phyloP scores from a whole-genome alignment of 1,140 invertebrate genomes.

The Leptinotarsa defecta region DNA sequence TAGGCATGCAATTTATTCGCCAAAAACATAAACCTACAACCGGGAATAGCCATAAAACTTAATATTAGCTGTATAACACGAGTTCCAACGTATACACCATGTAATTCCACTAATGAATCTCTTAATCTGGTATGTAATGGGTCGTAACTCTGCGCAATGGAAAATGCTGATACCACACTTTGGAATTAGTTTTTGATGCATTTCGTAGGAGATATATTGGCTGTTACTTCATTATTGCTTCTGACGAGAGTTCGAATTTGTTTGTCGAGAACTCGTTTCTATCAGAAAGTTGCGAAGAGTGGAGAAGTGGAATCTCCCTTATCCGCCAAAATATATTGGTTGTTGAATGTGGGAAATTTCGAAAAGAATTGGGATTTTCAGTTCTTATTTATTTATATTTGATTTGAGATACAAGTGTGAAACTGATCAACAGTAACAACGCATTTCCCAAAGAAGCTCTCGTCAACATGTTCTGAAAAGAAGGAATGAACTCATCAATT shows the following conservation, averaged over 20 bases:
- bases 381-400: too few species aligned
- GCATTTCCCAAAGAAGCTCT: too few species aligned
- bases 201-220: slow-evolving; percentile 12
- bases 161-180: slow-evolving; percentile 20
- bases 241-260: background rate
- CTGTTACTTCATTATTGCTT: background rate
- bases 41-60: slow-evolving; percentile 1
- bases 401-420: too few species aligned
- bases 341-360: too few species aligned
- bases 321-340: too few species aligned
- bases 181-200: slow-evolving; percentile 18
- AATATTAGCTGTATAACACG: slow-evolving; percentile 7
- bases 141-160: slow-evolving; percentile 11
- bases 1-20: background rate
- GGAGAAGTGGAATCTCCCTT: too few species aligned
- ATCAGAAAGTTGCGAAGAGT: background rate
- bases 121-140: slow-evolving; percentile 14
- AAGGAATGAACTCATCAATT: too few species aligned
- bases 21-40: slow-evolving; percentile 6
- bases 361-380: too few species aligned
- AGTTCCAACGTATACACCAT: background rate
- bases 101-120: slow-evolving; percentile 10
- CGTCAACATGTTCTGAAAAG: too few species aligned
- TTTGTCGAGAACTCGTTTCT: background rate
- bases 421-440: too few species aligned